A percentile compares a stretch with the other conserved stretches of the same genome.
Evolutionary conservation across 2,113 vertebrate species (phyloP).

Genomic region (rabbit (Oryctolagus cuniculus)): DNA sequence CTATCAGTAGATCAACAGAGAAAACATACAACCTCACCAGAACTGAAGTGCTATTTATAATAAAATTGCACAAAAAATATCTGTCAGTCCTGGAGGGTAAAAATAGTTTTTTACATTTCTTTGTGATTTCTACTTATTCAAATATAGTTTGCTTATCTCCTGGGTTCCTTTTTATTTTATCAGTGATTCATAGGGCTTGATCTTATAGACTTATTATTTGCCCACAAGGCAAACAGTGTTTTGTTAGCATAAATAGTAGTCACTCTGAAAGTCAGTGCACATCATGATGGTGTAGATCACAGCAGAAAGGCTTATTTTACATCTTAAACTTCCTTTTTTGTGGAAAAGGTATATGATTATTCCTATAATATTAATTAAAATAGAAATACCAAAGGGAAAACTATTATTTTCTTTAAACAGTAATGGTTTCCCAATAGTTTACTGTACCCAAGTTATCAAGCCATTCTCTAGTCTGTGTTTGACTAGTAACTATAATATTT

Average conservation of each 20-base stretch:
- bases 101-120: background rate
- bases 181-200: background rate
- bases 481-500: background rate
- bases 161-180: background rate
- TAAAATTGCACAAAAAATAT: slow-evolving; percentile 16
- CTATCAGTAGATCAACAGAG: background rate
- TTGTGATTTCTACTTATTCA: slow-evolving; percentile 6
- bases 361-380: slow-evolving; percentile 26
- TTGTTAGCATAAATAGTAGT: background rate
- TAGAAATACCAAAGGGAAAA: background rate
- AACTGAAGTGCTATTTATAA: background rate
- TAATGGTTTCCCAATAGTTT: background rate
- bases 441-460: background rate
- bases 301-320: slow-evolving; percentile 4
- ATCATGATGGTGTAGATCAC: background rate
- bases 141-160: background rate
- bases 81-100: background rate
- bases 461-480: background rate
- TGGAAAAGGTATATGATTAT: background rate
- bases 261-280: background rate
- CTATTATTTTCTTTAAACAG: background rate
- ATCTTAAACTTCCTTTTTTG: background rate
- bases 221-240: background rate
- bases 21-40: background rate
- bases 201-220: background rate